These are phyloP conservation scores for Fulmarus glacialis DNA, from an alignment of 2,113 vertebrate species.

Conservation along the genomic window DNA sequence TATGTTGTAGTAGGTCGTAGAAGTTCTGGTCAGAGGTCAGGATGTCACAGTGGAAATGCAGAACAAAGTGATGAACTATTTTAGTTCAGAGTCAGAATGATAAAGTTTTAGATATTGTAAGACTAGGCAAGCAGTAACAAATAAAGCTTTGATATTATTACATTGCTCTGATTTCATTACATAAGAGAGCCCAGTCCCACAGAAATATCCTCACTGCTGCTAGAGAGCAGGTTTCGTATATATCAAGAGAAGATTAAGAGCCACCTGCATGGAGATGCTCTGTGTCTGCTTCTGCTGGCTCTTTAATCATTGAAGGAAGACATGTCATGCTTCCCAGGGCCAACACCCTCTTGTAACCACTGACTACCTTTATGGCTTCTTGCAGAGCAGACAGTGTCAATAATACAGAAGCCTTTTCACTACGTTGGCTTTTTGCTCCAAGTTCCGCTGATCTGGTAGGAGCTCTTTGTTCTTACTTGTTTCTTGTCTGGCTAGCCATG, in stretches of 20 bases:
- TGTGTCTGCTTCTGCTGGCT: not conserved
- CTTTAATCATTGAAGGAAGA: not conserved
- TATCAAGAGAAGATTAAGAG: not conserved
- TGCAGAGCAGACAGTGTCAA: not conserved
- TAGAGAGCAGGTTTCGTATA: not conserved
- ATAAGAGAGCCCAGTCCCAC: not conserved
- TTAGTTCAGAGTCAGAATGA: not conserved
- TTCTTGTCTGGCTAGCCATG: not conserved
- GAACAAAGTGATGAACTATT: not conserved
- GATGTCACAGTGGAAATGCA: not conserved
- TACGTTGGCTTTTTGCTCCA: not conserved
- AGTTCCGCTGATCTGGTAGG: not conserved
- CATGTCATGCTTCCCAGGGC: not conserved
- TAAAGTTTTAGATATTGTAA: not conserved
- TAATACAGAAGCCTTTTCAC: not conserved
- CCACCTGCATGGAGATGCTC: not conserved
- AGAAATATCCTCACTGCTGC: not conserved
- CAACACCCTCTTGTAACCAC: not conserved
- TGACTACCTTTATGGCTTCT: not conserved
- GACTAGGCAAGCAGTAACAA: not conserved
- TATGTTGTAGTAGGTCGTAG: not conserved
- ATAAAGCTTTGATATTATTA: not conserved
- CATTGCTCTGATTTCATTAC: not conserved
- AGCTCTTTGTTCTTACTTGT: not conserved
- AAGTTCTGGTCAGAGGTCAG: not conserved